Base-by-base conservation (phyloP, 2,797 vertebrate species). In the Erpetoichthys calabaricus region DNA sequence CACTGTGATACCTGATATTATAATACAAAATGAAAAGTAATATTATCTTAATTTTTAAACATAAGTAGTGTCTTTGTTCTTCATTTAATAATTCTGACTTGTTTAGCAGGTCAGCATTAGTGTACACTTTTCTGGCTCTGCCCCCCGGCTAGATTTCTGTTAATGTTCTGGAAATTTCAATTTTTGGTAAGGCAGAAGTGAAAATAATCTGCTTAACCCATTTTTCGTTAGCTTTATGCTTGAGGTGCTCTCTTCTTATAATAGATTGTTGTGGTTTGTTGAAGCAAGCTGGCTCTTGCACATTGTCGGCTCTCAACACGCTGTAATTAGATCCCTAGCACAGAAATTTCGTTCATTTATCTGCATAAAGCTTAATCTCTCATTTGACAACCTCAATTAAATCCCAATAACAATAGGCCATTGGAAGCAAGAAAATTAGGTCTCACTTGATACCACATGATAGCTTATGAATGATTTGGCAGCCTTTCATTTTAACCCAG, bases 321-420 rank as follows among this genome's bases (percentile, higher is more conserved):
- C 53, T 42, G 53, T 54, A 54, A 54, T 7, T 54, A 42, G 53
- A 4, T 54, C 42, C 53, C 53, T 42, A 54, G 53, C 8, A 43
- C 47, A 54, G 6, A 54, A 54, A 41, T 41, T 9, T 53, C n/a
- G 8, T 8, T 4, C 44, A 54, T 54, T 54, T 41, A 41, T 54
- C 10, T 54, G 8, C 53, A 42, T 5, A 54, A 54, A 42, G 9
- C 7, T 54, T 42, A 54, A 42, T 54, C 53, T 5, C 25, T 42
- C 41, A 42, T 54, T 54, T 54, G 53, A 42, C 53, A 54, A 42
- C 41, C 44, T 7, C 53, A 6, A 54, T 54, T 54, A 25, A 41
- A 54, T 42, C 7, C 53, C 41, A 54, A 54, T 42, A 41, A 54
- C 25, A 54, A 54, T 42, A 42, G 41, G 5, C 25, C 44, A 54